These are phyloP conservation scores for Alca torda DNA, from an alignment of 2,797 vertebrate species.

Conservation along the genomic window DNA sequence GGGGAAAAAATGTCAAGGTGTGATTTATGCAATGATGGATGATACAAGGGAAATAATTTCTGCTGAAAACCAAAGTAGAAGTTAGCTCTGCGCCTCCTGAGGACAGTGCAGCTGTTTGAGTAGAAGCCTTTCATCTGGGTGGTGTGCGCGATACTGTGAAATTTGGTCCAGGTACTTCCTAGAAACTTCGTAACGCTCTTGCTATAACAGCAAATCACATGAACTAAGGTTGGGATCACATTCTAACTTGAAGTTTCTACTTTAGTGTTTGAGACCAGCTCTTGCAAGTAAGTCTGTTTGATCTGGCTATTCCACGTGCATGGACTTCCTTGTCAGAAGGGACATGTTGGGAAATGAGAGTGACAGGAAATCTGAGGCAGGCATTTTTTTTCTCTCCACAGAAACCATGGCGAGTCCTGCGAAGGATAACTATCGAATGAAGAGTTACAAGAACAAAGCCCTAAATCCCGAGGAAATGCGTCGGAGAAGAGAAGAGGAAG, in stretches of 20 bases:
- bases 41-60: neutral
- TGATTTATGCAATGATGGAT: neutral
- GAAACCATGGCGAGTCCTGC: conserved; percentile 95
- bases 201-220: fast-evolving
- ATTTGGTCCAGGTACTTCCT: neutral
- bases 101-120: neutral
- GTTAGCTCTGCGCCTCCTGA: neutral
- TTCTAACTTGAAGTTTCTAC: neutral
- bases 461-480: conserved; percentile 98
- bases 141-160: fast-evolving
- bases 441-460: conserved; percentile 99
- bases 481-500: conserved; percentile 93
- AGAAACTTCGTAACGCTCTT: neutral
- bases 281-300: neutral
- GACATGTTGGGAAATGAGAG: fast-evolving
- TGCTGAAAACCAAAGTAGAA: neutral
- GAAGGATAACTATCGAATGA: conserved; percentile 98
- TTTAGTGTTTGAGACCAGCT: neutral
- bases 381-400: conserved; percentile 26
- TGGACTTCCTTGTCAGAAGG: no score
- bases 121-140: neutral
- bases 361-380: neutral
- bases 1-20: neutral
- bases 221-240: neutral
- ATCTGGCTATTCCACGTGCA: fast-evolving